A percentile compares a stretch with the other conserved stretches of the same genome.
These are phyloP conservation scores for Nicator chloris DNA, from an alignment of 2,113 vertebrate genomes.

Conservation along the genomic window DNA sequence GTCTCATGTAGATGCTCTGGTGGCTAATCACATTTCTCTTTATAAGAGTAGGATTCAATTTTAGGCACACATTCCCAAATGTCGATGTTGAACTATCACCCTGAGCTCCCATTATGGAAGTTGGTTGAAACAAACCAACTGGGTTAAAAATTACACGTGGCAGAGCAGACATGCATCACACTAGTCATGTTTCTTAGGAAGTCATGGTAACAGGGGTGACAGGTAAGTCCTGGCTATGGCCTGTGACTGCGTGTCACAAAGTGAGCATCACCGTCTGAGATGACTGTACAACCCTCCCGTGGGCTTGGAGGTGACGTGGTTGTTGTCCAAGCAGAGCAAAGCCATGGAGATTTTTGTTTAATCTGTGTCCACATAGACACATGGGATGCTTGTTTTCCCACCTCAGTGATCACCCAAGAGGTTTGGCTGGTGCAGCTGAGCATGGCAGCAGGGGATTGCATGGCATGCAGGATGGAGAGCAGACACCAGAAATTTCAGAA, in stretches of 20 bases:
- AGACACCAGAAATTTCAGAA: neutral
- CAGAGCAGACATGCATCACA: neutral
- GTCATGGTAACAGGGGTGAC: neutral
- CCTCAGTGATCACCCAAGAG: neutral
- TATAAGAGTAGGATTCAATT: neutral
- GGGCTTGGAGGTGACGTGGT: neutral
- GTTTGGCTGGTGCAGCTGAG: neutral
- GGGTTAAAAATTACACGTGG: neutral
- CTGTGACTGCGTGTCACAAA: neutral
- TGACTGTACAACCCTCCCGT: neutral
- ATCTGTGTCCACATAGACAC: neutral
- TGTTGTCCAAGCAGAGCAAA: neutral
- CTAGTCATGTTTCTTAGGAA: neutral
- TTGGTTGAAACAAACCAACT: neutral
- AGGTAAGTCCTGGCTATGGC: neutral
- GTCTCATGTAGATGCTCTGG: neutral
- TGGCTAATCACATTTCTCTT: neutral
- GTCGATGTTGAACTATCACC: rapidly evolving
- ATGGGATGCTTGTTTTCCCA: neutral
- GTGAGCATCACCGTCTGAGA: neutral
- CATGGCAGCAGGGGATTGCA: neutral
- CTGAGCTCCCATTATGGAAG: neutral
- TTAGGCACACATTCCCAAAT: neutral
- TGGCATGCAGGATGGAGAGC: neutral
- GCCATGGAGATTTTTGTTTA: neutral